Evolutionary conservation across 2,888 invertebrate species (phyloP), one percentile per base, ranked within the genome.

Genomic region (Mellilla xanthometata): DNA sequence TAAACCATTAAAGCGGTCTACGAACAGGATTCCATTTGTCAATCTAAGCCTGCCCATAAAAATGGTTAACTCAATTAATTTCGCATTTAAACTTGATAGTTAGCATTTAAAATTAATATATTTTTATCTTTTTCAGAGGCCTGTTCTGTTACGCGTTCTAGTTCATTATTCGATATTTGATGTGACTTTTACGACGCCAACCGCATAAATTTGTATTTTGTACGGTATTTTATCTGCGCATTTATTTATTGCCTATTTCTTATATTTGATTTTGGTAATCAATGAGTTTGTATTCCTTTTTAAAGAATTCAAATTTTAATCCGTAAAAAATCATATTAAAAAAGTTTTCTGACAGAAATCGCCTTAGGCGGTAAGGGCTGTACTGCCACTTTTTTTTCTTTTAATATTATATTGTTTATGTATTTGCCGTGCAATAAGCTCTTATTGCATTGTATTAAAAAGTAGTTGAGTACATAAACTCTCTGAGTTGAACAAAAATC

Each of bases 31-130:
- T 40, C 31, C 31, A 35, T 35, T 49, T 38, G 39, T 39, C 29
- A 39, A 42, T 46, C 13, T 8, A 13, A 15, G 34, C 10, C 19
- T 40, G 32, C 24, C 54, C 39, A 59, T 65, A 57, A 65, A 65
- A 65, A 63, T 58, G 64, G 56, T 59, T 48, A 39, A 54, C 42
- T 56, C 60, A 68, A 69, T 71, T 68, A 66, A 68, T 65, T 64
- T 62, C 12, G 50, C 60, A 19, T 55, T 57, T 68, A 58, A 60
- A 64, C 32, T 52, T 41, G 56, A 52, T 60, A 54, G 58, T 72
- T 61, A 66, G 60, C 58, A 58, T 58, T 63, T 59, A 52, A 62
- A 65, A 62, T 64, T 64, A 71, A 63, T 65, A 58, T 55, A 58
- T 61, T 74, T 70, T 68, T 68, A 68, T 68, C 60, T 59, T 63